Percentiles rank a stretch among this genome's conserved stretches.
These are phyloP conservation scores for Drosophila acutilabella DNA, from an alignment of 2,888 invertebrate species.

Conservation along the genomic window DNA sequence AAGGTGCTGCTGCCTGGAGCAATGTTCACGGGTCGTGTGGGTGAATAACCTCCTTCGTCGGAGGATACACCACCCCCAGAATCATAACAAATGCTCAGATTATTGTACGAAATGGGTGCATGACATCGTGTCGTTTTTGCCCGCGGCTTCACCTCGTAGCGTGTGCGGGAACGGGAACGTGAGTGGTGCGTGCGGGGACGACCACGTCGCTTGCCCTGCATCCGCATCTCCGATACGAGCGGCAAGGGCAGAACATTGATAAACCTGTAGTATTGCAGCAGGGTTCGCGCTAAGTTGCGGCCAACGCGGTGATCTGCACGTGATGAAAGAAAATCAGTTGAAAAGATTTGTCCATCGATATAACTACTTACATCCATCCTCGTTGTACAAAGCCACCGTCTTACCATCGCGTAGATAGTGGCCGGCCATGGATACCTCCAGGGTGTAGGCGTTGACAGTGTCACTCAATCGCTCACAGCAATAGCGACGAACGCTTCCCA, in stretches of 20 bases:
- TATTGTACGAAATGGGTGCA: slow-evolving; percentile 86
- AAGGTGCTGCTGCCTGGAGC: slow-evolving; percentile 81
- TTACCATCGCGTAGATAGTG: slow-evolving; percentile 90
- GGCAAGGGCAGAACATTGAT: slow-evolving; percentile 88
- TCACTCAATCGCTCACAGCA: slow-evolving; percentile 91
- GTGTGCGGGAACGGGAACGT: slow-evolving; percentile 83
- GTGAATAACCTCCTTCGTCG: slow-evolving; percentile 85
- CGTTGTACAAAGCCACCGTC: slow-evolving; percentile 93
- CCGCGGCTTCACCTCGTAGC: slow-evolving; percentile 84
- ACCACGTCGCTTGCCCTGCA: slow-evolving; percentile 81
- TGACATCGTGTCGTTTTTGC: slow-evolving; percentile 86
- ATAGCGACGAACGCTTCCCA: slow-evolving; percentile 94
- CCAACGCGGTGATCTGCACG: slow-evolving; percentile 90
- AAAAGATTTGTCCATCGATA: too few species aligned
- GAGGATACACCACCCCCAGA: slow-evolving; percentile 85
- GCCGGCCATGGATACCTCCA: slow-evolving; percentile 97
- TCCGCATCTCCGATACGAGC: slow-evolving; percentile 84
- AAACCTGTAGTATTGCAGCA: slow-evolving; percentile 92
- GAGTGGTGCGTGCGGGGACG: slow-evolving; percentile 84
- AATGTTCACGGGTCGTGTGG: slow-evolving; percentile 74
- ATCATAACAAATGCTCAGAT: slow-evolving; percentile 86
- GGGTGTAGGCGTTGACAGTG: slow-evolving; percentile 93
- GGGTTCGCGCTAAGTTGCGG: slow-evolving; percentile 90
- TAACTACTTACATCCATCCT: slow-evolving; percentile 95
- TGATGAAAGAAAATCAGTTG: background rate